A percentile compares a stretch with the other conserved stretches of the same genome.
These are phyloP conservation scores for Parnassius smintheus DNA, from an alignment of 2,888 invertebrate genomes.

Conservation along the genomic window DNA sequence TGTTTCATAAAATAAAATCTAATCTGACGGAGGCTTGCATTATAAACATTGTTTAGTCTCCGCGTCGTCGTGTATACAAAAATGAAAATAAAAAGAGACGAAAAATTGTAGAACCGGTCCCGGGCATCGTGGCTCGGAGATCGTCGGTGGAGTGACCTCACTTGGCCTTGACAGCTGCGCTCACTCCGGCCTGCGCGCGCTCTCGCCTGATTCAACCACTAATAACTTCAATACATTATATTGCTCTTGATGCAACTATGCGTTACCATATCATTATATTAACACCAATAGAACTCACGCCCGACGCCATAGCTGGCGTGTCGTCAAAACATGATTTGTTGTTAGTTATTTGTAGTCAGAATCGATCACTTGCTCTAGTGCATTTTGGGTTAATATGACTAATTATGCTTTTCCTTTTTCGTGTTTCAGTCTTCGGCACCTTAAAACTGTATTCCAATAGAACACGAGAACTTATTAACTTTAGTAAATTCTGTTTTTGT, in stretches of 20 bases:
- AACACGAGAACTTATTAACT: too few species aligned
- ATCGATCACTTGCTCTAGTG: constrained; percentile 17
- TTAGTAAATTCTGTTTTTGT: too few species aligned
- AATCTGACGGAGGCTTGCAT: constrained; percentile 71
- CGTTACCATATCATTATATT: constrained; percentile 51
- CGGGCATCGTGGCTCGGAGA: constrained; percentile 73
- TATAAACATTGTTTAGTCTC: constrained; percentile 80
- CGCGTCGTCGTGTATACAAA: constrained; percentile 77
- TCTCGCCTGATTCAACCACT: constrained; percentile 71
- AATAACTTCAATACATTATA: constrained; percentile 77
- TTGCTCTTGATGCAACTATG: constrained; percentile 69
- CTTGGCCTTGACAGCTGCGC: constrained; percentile 80
- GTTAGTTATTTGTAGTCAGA: constrained; percentile 53
- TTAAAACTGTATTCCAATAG: too few species aligned
- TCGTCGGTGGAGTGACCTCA: constrained; percentile 79
- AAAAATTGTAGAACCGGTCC: constrained; percentile 80
- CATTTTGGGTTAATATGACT: too few species aligned
- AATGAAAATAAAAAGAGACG: constrained; percentile 80
- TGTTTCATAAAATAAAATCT: constrained; percentile 65
- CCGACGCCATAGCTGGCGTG: constrained; percentile 37
- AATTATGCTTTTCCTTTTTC: too few species aligned
- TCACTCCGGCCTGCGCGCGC: constrained; percentile 63
- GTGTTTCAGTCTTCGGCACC: too few species aligned
- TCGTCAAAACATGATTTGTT: constrained; percentile 66
- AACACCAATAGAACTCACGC: constrained; percentile 37